Conservation (phyloP, 2,113 vertebrate genomes). For the Brachirus orientalis region DNA sequence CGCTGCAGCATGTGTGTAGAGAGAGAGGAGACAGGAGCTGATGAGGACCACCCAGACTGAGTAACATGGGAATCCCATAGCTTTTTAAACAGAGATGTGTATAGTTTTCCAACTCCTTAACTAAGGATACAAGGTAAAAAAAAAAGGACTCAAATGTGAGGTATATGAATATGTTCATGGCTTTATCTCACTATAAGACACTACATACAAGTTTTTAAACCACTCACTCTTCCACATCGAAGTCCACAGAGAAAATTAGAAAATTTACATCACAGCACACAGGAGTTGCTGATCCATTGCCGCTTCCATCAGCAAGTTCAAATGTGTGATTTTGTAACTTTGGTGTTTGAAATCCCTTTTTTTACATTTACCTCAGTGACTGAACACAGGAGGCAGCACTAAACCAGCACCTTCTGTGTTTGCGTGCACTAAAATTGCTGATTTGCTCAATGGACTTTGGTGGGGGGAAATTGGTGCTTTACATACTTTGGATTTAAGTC, state of each 20-base stretch:
- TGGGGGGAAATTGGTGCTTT: neutral
- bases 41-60: slow-evolving; percentile 78
- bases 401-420: neutral
- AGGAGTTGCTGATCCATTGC: neutral
- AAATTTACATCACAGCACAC: neutral
- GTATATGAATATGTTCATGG: too few relatives aligned
- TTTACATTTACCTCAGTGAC: neutral
- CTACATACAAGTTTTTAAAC: too few relatives aligned
- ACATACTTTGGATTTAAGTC: too few relatives aligned
- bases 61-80: slow-evolving; percentile 19
- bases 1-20: slow-evolving; percentile 74
- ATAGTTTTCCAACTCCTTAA: neutral
- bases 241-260: neutral
- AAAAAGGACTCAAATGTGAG: too few relatives aligned
- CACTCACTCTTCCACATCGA: neutral
- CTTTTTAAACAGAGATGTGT: neutral
- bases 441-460: neutral
- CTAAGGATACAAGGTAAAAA: neutral
- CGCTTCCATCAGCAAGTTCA: too few relatives aligned
- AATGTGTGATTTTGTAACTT: too few relatives aligned
- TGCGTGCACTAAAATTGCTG: neutral
- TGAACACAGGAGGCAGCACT: neutral
- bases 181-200: neutral
- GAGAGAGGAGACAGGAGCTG: slow-evolving; percentile 75
- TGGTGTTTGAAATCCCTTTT: too few relatives aligned